phyloP scores from a whole-genome alignment of 2,113 vertebrate species.

The Sinocyclocheilus rhinocerous region DNA sequence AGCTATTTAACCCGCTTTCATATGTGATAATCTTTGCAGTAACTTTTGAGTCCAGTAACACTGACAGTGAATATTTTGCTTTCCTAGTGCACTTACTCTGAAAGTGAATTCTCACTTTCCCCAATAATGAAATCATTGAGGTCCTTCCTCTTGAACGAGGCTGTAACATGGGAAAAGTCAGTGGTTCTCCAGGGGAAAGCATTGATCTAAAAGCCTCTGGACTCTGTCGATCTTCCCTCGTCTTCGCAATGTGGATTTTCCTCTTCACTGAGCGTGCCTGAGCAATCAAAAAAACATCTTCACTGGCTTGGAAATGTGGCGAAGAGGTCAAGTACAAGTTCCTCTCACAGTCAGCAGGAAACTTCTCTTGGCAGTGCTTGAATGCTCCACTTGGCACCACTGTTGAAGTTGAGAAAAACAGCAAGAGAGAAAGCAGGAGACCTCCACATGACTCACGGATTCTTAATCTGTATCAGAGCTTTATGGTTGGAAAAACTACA shows the following conservation, averaged over 20 bases:
- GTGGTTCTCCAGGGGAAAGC: conserved; percentile 65
- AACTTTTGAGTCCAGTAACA: not conserved
- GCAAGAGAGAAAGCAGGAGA: not conserved
- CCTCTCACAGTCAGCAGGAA: conserved; percentile 63
- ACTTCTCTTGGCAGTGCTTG: conserved; percentile 45
- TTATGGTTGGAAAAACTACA: not conserved
- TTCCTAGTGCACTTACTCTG: not conserved
- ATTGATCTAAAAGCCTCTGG: conserved; percentile 77
- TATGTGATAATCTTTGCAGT: not conserved
- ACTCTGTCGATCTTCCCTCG: conserved; percentile 63
- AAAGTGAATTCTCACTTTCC: not conserved
- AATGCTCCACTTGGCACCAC: conserved; percentile 46
- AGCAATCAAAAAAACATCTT: conserved; percentile 69
- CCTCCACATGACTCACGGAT: not conserved
- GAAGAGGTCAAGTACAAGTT: conserved; percentile 76
- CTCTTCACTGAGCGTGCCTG: conserved; percentile 73
- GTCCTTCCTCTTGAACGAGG: not conserved
- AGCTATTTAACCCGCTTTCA: not conserved
- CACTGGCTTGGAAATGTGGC: conserved; percentile 72
- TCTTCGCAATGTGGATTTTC: conserved; percentile 74
- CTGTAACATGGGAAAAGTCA: conserved; percentile 65
- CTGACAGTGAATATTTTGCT: not conserved
- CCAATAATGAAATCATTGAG: conserved; percentile 69
- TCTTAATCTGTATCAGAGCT: not conserved
- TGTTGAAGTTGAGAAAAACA: conserved; percentile 6